Evolutionary conservation across 2,797 vertebrate species (phyloP).

Genomic region (Thamnophis elegans): DNA sequence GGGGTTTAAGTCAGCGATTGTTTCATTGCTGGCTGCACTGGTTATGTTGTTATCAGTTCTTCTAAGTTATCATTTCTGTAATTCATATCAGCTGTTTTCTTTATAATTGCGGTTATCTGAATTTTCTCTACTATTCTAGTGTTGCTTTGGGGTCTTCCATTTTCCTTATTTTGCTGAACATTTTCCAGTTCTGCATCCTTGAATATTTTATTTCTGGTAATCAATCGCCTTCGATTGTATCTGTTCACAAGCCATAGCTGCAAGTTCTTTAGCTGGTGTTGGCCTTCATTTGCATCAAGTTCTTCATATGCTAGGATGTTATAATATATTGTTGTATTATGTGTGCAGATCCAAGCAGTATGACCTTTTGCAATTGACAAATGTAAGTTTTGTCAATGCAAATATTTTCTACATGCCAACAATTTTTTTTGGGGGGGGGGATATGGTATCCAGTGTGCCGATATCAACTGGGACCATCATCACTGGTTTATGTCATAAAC

Average conservation of each 20-base stretch:
- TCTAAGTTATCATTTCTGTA: not conserved
- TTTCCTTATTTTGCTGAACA: not conserved
- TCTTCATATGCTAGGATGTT: not conserved
- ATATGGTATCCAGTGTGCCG: not conserved
- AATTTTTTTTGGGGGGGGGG: not conserved
- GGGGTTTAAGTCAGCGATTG: not conserved
- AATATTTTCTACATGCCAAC: not conserved
- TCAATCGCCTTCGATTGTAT: not conserved
- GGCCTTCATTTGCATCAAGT: not conserved
- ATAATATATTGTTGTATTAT: not conserved
- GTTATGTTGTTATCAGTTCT: not conserved
- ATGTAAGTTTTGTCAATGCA: not conserved
- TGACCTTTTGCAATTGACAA: not conserved
- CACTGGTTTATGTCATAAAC: not conserved
- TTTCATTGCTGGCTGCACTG: not conserved
- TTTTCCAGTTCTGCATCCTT: not conserved
- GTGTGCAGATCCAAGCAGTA: not conserved
- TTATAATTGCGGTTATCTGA: not conserved
- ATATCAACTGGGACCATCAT: not conserved
- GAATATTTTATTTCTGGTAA: not conserved
- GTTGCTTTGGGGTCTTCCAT: not conserved
- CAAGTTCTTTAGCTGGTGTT: not conserved
- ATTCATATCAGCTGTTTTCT: not conserved
- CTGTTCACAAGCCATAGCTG: not conserved
- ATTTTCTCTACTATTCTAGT: not conserved